These are phyloP conservation scores for Trichosurus vulpecula DNA, from an alignment of 2,797 vertebrate species.

Conservation along the genomic window DNA sequence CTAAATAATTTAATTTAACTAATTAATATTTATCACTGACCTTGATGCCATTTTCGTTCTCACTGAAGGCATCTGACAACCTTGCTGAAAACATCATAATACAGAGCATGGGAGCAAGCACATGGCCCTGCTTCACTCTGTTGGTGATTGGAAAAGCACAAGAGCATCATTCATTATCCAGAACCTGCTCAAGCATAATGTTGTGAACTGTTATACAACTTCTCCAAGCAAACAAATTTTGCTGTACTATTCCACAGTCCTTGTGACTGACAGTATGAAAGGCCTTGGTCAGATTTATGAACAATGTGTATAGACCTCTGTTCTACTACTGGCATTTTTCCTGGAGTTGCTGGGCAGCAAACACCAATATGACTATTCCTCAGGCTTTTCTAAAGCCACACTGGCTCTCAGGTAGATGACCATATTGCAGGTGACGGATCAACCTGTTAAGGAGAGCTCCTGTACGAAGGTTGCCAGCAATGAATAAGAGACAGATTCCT, in stretches of 20 bases:
- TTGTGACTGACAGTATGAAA: not conserved
- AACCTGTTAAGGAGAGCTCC: not conserved
- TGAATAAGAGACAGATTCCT: not conserved
- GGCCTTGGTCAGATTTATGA: not conserved
- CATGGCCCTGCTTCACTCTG: not conserved
- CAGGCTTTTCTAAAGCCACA: not conserved
- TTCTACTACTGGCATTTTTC: not conserved
- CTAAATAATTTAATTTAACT: not conserved
- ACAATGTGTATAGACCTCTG: not conserved
- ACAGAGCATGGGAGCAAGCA: not conserved
- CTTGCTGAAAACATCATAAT: not conserved
- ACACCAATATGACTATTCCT: not conserved
- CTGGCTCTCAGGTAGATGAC: not conserved
- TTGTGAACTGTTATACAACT: not conserved
- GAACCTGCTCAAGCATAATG: not conserved
- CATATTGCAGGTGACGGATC: not conserved
- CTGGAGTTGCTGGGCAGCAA: not conserved
- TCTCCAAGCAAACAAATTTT: not conserved
- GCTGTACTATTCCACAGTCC: not conserved
- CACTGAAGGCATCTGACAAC: not conserved
- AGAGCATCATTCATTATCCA: not conserved
- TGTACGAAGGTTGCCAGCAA: not conserved
- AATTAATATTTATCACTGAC: too few species aligned
- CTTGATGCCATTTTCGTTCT: not conserved
- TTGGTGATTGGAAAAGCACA: not conserved